Conservation (phyloP, 2,797 vertebrate genomes). For the Tympanoctomys barrerae region DNA sequence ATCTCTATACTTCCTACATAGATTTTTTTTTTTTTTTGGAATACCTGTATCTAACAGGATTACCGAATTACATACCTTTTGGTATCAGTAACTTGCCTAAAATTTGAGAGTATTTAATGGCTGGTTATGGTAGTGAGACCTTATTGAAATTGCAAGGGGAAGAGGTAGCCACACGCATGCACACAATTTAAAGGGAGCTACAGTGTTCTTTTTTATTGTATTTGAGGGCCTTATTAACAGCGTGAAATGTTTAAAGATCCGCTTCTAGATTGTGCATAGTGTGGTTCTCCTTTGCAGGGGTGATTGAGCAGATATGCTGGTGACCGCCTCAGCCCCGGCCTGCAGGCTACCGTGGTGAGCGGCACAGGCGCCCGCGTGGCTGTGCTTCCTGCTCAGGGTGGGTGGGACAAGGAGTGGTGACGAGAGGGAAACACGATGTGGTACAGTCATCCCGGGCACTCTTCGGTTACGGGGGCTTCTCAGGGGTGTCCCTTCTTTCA, state of each 20-base stretch:
- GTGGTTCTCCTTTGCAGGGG: not conserved
- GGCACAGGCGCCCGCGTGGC: fast-evolving
- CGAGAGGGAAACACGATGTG: fast-evolving
- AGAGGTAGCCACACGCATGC: not conserved
- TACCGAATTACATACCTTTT: conserved; percentile 77
- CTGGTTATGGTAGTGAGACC: conserved; percentile 2
- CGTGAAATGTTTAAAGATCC: not conserved
- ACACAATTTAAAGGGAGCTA: not conserved
- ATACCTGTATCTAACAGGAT: conserved; percentile 77
- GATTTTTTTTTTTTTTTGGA: conserved; percentile 35
- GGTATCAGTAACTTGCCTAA: conserved; percentile 67
- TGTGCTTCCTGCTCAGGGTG: not conserved
- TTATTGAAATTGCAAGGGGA: not conserved
- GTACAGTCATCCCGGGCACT: not conserved
- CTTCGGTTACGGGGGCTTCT: not conserved
- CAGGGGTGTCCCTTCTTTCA: not conserved
- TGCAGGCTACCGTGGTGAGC: not conserved
- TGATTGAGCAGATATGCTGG: not conserved
- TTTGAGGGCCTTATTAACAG: conserved; percentile 2
- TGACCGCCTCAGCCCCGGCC: not conserved
- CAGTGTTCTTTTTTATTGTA: conserved; percentile 45
- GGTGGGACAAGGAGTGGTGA: no score
- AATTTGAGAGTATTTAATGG: conserved; percentile 55
- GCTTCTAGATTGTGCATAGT: not conserved
- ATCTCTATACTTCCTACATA: conserved; percentile 72